Evolutionary conservation across 2,113 vertebrate genomes (phyloP), one percentile per base, ranked within the genome.

Genomic region (Camarhynchus parvulus): DNA sequence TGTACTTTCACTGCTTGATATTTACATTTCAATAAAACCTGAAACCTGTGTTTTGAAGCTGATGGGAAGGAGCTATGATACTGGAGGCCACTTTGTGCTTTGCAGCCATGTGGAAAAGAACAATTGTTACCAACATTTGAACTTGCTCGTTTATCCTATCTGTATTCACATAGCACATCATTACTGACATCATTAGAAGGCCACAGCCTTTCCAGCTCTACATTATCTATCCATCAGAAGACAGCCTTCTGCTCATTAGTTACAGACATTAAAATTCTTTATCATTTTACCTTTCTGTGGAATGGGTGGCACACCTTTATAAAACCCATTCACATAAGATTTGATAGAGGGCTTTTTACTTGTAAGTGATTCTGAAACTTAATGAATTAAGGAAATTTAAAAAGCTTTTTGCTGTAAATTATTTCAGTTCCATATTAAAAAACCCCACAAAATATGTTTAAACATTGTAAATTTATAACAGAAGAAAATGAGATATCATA

Each of bases 101-200:
- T 87, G 62, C 59, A 87, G 56, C 33, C 61, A 67, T 28, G 42
- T 83, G 74, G 67, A 91, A 92, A 95, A 89, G 87, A 90, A 92
- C 87, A 93, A 72, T 30, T 85, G 78, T 89, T 92, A 89, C 56
- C 78, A 94, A 76, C 63, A 85, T 46, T n/a, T 44, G 74, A 96
- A 89, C 58, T 44, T 79, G 78, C 25, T 91, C 20, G 1, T 91
- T 93, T 91, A 90, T 89, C 47, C 74, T 84, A 74, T 79, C 67
- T 83, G 41, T 83, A 92, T 80, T 88, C 5, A 0, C 61, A 69
- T 2, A 95, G 78, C 78, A 84, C 75, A 92, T 82, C 72, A 81
- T 87, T 94, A 90, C 76, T 70, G 87, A 92, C 63, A 86, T 87
- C 89, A 90, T 94, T 83, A 96, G 49, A 95, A 94, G 82, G 88